phyloP scores from a whole-genome alignment of 2,888 invertebrate genomes.

The Drosophila seclusa region DNA sequence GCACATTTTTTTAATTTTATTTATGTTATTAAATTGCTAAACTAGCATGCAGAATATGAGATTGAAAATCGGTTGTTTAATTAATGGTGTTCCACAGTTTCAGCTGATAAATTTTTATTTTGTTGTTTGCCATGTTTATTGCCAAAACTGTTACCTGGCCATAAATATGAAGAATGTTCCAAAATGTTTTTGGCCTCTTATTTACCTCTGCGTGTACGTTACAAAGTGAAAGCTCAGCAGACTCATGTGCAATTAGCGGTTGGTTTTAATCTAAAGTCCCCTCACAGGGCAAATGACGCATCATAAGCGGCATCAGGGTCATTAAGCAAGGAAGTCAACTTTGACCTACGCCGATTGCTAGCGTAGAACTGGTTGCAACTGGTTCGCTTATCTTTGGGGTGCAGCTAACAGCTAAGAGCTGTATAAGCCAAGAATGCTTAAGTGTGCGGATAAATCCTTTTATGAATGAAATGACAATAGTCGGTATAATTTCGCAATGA shows the following conservation, averaged over 20 bases:
- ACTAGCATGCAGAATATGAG: background rate
- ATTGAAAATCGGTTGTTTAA: background rate
- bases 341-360: background rate
- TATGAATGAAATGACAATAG: conserved; percentile 54
- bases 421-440: background rate
- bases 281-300: background rate
- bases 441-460: conserved; percentile 27
- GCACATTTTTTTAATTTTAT: too few species aligned
- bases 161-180: background rate
- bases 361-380: background rate
- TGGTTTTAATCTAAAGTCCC: background rate
- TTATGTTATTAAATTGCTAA: background rate
- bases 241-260: background rate
- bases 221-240: background rate
- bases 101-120: background rate
- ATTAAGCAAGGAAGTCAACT: background rate
- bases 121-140: background rate
- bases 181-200: background rate
- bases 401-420: background rate
- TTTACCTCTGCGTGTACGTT: background rate
- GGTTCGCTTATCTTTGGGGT: background rate
- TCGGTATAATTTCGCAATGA: conserved; percentile 24
- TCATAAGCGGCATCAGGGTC: background rate
- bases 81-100: background rate
- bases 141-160: background rate